Conservation (phyloP, 64 coral and sea anemone genomes). For the Pocillopora verrucosa region DNA sequence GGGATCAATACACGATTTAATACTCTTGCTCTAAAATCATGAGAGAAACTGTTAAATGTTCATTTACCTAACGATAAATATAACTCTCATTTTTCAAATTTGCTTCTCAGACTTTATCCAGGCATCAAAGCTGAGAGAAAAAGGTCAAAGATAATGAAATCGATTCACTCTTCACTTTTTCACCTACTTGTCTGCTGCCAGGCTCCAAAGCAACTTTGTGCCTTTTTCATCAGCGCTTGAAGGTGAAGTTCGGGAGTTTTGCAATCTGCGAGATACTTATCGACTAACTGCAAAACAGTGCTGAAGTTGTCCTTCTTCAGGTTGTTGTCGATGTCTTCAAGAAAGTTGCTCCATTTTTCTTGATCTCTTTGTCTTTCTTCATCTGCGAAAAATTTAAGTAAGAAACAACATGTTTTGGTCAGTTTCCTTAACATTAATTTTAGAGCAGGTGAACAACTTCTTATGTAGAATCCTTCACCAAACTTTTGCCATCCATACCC, state of each 20-base stretch:
- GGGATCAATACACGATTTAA: no score
- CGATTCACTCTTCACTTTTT: neutral
- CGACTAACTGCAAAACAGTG: neutral
- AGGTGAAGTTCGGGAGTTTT: neutral
- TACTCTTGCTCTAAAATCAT: no score
- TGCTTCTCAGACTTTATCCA: no score
- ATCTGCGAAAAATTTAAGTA: neutral
- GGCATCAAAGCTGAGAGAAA: no score
- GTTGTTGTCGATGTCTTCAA: neutral
- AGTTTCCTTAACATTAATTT: no score
- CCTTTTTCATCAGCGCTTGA: conserved; percentile 14
- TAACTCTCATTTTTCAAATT: no score
- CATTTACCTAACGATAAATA: no score
- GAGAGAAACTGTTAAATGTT: no score
- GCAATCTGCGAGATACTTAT: neutral
- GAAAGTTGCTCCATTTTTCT: neutral
- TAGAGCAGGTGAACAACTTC: no score
- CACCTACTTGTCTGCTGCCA: conserved; percentile 1
- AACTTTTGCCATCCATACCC: no score
- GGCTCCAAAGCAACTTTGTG: neutral
- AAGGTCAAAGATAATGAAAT: neutral
- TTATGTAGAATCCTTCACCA: no score
- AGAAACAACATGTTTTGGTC: neutral
- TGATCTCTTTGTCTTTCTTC: neutral
- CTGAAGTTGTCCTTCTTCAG: neutral